Base-by-base conservation (phyloP, 2,797 vertebrate species). In the Fistularia tabacaria region DNA sequence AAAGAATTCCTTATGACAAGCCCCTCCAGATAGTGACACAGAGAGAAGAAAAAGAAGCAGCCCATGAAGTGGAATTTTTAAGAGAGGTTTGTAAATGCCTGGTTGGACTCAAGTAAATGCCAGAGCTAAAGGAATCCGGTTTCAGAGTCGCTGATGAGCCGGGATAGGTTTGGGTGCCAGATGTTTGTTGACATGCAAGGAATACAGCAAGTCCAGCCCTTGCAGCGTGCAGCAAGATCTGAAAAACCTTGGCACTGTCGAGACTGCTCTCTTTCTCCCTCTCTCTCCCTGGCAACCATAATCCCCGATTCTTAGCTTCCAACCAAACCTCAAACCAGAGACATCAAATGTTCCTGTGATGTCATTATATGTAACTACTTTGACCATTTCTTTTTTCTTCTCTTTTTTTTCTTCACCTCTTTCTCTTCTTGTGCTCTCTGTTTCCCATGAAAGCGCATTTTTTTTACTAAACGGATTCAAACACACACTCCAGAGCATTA, bases 111-210 rank as follows among this genome's bases (percentile, higher is more conserved):
- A 56, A 36, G 40, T 68, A 69, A 80, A 82, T 62, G 60, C 64
- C 59, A 64, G 68, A 63, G 59, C 52, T 62, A 43, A 38, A 54
- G 63, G 55, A 80, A 80, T 88, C 59, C 7, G 9, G 66, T 75
- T 58, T 84, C 67, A 74, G 14, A 37, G 50, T 72, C 46, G 9
- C 54, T 63, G 60, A 71, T 62, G 69, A 62, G 54, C 65, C 51
- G 50, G 43, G 53, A 68, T 61, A 67, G 12, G 59, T 68, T 81
- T 66, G 66, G 62, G 49, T 56, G 69, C 81, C 88, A 89, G 84
- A 88, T 91, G 87, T 85, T 86, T 70, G 64, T 65, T 66, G 66
- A 79, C 72, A 66, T 73, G 66, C 56, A 57, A 63, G 38, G 71
- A 69, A 74, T 76, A 72, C 56, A 57, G 73, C 8, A 8, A 13